phyloP scores from a whole-genome alignment of 2,113 vertebrate species.

The Capricornis sumatraensis region DNA sequence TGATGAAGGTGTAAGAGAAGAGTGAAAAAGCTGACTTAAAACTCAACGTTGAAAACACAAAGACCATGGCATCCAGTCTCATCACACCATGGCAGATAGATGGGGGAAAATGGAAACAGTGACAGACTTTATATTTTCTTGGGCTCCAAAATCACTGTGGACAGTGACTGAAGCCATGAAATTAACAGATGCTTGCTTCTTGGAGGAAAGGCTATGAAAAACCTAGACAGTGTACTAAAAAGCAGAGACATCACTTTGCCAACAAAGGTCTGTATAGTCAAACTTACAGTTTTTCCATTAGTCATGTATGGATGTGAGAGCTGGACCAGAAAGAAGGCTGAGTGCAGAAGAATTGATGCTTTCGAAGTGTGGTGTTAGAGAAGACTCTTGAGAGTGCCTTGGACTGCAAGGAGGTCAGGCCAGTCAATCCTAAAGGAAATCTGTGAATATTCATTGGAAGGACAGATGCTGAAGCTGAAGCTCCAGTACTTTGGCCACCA shows the following conservation, averaged over 20 bases:
- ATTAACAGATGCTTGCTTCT: background rate
- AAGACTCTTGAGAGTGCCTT: background rate
- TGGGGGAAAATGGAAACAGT: background rate
- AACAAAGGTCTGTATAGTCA: background rate
- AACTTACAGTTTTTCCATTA: background rate
- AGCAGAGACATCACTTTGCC: background rate
- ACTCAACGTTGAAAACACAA: accelerated
- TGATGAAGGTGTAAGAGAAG: background rate
- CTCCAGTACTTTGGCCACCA: background rate
- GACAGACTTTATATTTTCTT: background rate
- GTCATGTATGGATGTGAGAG: background rate
- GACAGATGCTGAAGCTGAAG: background rate
- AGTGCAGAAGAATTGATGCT: background rate
- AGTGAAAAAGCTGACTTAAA: background rate
- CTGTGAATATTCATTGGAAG: background rate
- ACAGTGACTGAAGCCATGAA: background rate
- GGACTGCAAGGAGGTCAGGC: background rate
- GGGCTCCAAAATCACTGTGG: background rate
- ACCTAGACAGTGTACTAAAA: background rate
- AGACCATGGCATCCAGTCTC: background rate
- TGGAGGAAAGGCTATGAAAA: background rate
- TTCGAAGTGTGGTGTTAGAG: background rate
- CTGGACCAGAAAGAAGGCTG: background rate
- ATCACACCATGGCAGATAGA: background rate
- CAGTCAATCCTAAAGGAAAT: background rate